Evolutionary conservation across 1,140 invertebrate species (phyloP).

Genomic region (Heliconius hermathena): DNA sequence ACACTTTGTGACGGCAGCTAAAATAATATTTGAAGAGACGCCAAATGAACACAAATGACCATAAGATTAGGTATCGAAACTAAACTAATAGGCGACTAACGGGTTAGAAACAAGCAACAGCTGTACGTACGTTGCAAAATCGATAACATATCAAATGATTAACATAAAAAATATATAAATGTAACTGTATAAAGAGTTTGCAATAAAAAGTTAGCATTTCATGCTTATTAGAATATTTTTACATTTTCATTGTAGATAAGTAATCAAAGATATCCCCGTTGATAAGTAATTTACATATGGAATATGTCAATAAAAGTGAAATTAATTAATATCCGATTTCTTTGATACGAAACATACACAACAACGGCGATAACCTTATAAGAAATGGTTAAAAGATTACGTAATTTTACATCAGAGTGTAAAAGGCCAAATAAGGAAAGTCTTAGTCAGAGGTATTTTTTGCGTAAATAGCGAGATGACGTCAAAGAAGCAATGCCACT

Average conservation of each 20-base stretch:
- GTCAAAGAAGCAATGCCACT: slow-evolving; percentile 25
- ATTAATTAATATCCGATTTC: too few species aligned
- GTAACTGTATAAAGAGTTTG: slow-evolving; percentile 6
- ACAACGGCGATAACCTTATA: neutral
- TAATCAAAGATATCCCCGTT: neutral
- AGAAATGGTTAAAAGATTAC: neutral
- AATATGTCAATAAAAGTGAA: too few species aligned
- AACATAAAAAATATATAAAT: slow-evolving; percentile 26
- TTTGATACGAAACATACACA: too few species aligned
- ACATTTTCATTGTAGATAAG: neutral
- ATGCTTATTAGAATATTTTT: slow-evolving; percentile 7
- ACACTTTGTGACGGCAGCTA: slow-evolving; percentile 63
- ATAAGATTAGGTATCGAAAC: slow-evolving; percentile 62
- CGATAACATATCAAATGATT: slow-evolving; percentile 27
- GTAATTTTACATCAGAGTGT: neutral
- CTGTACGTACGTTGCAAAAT: slow-evolving; percentile 33
- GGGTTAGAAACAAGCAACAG: slow-evolving; percentile 37
- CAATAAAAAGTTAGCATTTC: neutral
- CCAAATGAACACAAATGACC: slow-evolving; percentile 78
- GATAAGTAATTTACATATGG: neutral
- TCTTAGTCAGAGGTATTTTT: slow-evolving; percentile 23
- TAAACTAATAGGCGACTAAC: slow-evolving; percentile 37
- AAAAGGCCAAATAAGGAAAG: slow-evolving; percentile 17
- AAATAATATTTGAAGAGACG: slow-evolving; percentile 70
- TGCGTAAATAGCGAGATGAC: slow-evolving; percentile 28